Percentiles rank a stretch among this genome's conserved stretches.
These are phyloP conservation scores for Thymelicus acteon DNA, from an alignment of 2,888 invertebrate genomes.

Conservation along the genomic window DNA sequence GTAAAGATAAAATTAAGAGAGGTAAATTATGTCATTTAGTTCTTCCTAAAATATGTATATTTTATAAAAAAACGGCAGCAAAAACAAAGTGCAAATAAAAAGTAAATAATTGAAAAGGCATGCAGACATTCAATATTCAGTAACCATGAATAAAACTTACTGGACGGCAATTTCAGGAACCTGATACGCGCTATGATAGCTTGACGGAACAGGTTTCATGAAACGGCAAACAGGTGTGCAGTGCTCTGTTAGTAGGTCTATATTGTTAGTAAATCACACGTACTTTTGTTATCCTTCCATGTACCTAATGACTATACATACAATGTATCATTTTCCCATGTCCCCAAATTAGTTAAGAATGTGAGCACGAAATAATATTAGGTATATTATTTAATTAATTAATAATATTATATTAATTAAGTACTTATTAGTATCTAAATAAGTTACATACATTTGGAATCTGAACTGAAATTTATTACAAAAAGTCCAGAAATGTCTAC, in stretches of 20 bases:
- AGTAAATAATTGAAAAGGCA: constrained; percentile 8
- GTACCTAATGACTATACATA: background rate
- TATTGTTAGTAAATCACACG: constrained; percentile 56
- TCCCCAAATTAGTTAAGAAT: background rate
- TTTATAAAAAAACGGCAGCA: no score
- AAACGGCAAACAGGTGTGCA: constrained; percentile 83
- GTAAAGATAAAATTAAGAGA: background rate
- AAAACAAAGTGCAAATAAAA: background rate
- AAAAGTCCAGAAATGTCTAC: no score
- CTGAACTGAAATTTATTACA: no score
- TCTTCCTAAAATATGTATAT: background rate
- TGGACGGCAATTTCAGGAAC: constrained; percentile 80
- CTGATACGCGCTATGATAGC: constrained; percentile 71
- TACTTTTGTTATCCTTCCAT: constrained; percentile 5
- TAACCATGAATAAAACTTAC: constrained; percentile 65
- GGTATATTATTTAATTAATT: no score
- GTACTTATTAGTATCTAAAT: no score
- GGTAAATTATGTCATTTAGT: background rate
- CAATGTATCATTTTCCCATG: background rate
- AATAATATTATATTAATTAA: no score
- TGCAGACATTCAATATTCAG: constrained; percentile 27
- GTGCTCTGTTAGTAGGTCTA: constrained; percentile 78
- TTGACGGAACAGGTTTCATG: constrained; percentile 76
- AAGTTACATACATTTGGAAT: no score
- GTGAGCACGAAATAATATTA: background rate